These are phyloP conservation scores for Melinopterus prodromus DNA, from an alignment of 2,888 invertebrate species.

Conservation along the genomic window DNA sequence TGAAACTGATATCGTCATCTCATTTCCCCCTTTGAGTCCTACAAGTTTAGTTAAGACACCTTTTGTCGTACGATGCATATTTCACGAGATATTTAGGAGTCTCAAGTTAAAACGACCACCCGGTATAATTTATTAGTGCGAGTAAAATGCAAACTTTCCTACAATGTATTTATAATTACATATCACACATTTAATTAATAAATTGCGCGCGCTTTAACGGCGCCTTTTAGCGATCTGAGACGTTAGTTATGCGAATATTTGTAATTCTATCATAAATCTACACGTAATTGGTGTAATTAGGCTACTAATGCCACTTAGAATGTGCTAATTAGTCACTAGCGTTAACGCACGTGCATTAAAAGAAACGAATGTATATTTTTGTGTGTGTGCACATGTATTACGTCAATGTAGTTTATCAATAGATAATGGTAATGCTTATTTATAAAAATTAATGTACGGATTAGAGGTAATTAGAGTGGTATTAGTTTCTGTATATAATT, in stretches of 20 bases:
- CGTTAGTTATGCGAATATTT: background rate
- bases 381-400: background rate
- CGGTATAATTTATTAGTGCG: conserved; percentile 4
- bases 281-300: background rate
- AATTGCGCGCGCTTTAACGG: background rate
- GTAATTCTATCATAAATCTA: background rate
- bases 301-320: background rate
- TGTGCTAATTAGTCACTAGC: background rate
- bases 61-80: too few species aligned
- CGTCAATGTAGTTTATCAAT: background rate
- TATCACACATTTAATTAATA: background rate
- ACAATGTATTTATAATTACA: background rate
- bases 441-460: background rate
- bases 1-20: too few species aligned
- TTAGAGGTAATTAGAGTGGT: background rate
- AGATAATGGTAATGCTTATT: background rate
- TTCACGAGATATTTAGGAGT: too few species aligned
- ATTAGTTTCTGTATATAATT: background rate
- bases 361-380: background rate
- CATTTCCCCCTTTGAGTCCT: too few species aligned
- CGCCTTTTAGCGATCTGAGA: background rate
- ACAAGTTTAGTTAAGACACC: too few species aligned
- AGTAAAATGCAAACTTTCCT: background rate
- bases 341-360: background rate
- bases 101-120: too few species aligned